These are phyloP conservation scores for Phyto melanocephala DNA, from an alignment of 2,888 invertebrate species.

Conservation along the genomic window DNA sequence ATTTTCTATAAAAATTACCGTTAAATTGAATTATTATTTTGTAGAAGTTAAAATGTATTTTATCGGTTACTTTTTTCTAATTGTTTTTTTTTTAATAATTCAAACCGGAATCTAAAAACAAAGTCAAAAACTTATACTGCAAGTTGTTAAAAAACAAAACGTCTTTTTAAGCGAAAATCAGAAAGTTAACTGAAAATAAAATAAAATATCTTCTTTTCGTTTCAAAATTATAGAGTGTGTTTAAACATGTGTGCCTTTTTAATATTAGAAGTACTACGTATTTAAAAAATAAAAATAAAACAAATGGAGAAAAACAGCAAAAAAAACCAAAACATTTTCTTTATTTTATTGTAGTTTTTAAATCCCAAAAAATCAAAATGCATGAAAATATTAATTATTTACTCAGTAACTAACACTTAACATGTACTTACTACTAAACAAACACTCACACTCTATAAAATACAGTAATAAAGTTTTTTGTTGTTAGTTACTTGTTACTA, in stretches of 20 bases:
- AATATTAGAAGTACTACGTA: slow-evolving; percentile 20
- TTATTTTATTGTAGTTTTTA: slow-evolving; percentile 59
- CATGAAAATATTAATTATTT: slow-evolving; percentile 77
- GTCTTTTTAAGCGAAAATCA: slow-evolving; percentile 77
- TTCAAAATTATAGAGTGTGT: slow-evolving; percentile 24
- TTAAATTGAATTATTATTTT: slow-evolving; percentile 24
- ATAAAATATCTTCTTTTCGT: slow-evolving; percentile 53
- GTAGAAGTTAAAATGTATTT: neutral
- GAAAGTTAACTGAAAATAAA: slow-evolving; percentile 75
- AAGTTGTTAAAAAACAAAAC: slow-evolving; percentile 67
- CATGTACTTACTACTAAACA: slow-evolving; percentile 12
- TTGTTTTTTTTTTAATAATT: neutral
- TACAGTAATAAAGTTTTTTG: neutral
- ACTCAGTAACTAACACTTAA: slow-evolving; percentile 61
- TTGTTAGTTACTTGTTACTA: neutral
- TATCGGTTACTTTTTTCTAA: slow-evolving; percentile 7
- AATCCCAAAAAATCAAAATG: slow-evolving; percentile 77
- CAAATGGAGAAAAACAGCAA: slow-evolving; percentile 8
- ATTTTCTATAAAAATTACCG: slow-evolving; percentile 23
- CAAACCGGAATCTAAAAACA: slow-evolving; percentile 37
- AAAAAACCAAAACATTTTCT: slow-evolving; percentile 55
- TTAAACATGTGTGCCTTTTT: slow-evolving; percentile 13
- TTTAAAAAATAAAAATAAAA: neutral
- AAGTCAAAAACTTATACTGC: neutral
- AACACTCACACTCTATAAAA: neutral